Evolutionary conservation across 2,888 invertebrate species (phyloP), one percentile per base, ranked within the genome.

Genomic region (Melieria crassipennis): DNA sequence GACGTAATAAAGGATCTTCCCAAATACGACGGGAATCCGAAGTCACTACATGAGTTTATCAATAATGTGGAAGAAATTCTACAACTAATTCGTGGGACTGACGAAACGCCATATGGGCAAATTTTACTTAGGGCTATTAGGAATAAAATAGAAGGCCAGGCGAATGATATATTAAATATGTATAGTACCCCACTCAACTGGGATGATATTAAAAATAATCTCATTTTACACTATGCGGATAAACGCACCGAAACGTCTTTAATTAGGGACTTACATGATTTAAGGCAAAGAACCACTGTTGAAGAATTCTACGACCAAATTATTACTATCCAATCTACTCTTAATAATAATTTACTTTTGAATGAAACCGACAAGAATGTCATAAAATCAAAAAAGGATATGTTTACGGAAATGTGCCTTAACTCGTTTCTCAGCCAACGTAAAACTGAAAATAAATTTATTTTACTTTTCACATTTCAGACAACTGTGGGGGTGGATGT

Each of bases 331-430:
- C 73, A 75, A 57, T 58, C 78, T 4, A 68, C 77, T 3, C 57
- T 78, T 11, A 60, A 52, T 0, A 79, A 76, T 52, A 74, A 76
- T 60, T 61, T 77, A 6, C 63, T 73, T 43, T 74, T 77, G n/a
- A 74, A 79, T 16, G 78, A 78, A 57, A 56, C 7, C 4, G 70
- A 78, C 52, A 1, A 5, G 30, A 74, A 71, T 9, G 76, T 78
- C 42, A 70, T 78, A 0, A 11, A 30, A 7, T 75, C 76, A 30
- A 78, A 79, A 70, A 58, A 74, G 48, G 52, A 63, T 6, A 58
- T 79, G 3, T 79, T 69, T 60, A 30, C 74, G n/a, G n/a, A 78
- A 72, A 76, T 78, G 75, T 78, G 76, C 47, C 66, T 78, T 10
- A 79, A 76, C 56, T 52, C 57, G 4, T 78, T 78, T 52, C 16